Conservation (phyloP, 2,113 vertebrate genomes). For the Procavia capensis region DNA sequence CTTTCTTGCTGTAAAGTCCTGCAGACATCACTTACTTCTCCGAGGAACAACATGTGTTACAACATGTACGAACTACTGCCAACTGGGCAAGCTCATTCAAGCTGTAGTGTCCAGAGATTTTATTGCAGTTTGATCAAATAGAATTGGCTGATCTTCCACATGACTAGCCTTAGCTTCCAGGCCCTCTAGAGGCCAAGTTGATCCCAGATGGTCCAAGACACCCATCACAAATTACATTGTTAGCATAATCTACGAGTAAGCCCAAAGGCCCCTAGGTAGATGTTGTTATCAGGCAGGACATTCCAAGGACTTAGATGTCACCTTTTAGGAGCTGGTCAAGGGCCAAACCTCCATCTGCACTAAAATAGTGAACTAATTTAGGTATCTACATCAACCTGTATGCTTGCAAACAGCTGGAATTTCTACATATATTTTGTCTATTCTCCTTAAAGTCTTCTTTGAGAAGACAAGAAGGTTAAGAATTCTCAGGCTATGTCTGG, state of each 20-base stretch:
- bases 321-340: background rate
- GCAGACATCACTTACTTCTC: background rate
- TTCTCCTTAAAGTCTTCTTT: background rate
- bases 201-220: background rate
- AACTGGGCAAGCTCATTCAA: background rate
- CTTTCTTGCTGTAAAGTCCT: background rate
- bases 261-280: background rate
- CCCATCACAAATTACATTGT: background rate
- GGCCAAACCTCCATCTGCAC: background rate
- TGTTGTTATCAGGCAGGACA: background rate
- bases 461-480: background rate
- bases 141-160: background rate
- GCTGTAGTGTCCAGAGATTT: background rate
- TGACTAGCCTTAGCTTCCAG: no score
- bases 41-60: background rate
- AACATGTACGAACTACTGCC: background rate
- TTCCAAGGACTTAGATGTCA: background rate
- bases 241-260: background rate
- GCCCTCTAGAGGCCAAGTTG: background rate
- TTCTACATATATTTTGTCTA: background rate
- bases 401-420: background rate
- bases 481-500: background rate
- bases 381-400: background rate
- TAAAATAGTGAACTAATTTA: background rate
- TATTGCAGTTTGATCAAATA: background rate